A percentile compares a stretch with the other conserved stretches of the same genome.
These are phyloP conservation scores for Synanthedon formicaeformis DNA, from an alignment of 2,888 invertebrate genomes.

Conservation along the genomic window DNA sequence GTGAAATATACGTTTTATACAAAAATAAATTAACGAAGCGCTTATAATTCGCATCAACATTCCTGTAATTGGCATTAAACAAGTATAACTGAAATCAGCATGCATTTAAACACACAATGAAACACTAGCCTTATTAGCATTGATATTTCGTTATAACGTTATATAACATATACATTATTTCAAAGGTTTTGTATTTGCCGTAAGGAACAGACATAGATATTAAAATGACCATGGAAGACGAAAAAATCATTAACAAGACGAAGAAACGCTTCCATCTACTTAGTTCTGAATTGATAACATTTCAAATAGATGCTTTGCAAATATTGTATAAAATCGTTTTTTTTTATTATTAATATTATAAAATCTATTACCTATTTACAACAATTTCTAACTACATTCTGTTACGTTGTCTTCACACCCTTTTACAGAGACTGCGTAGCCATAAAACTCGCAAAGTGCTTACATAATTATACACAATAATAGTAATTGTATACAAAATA, in stretches of 20 bases:
- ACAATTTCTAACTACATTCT: conserved; percentile 41
- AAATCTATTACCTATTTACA: conserved; percentile 53
- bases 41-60: conserved; percentile 3
- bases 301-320: conserved; percentile 28
- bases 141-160: not conserved
- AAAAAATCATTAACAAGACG: conserved; percentile 33
- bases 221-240: conserved; percentile 11
- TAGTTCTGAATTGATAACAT: conserved; percentile 16
- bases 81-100: not conserved
- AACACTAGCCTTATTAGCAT: conserved; percentile 6
- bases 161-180: conserved; percentile 1
- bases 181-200: conserved; percentile 6
- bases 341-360: conserved; percentile 17
- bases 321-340: conserved; percentile 47
- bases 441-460: not conserved
- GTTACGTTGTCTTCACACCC: conserved; percentile 40
- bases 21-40: not conserved
- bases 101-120: not conserved
- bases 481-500: conserved; percentile 2
- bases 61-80: conserved; percentile 4
- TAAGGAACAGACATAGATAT: conserved; percentile 12
- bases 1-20: not conserved
- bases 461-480: not conserved
- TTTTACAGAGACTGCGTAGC: conserved; percentile 4
- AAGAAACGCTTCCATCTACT: conserved; percentile 18